phyloP scores from a whole-genome alignment of 2,113 vertebrate species.

The Dasyurus viverrinus region DNA sequence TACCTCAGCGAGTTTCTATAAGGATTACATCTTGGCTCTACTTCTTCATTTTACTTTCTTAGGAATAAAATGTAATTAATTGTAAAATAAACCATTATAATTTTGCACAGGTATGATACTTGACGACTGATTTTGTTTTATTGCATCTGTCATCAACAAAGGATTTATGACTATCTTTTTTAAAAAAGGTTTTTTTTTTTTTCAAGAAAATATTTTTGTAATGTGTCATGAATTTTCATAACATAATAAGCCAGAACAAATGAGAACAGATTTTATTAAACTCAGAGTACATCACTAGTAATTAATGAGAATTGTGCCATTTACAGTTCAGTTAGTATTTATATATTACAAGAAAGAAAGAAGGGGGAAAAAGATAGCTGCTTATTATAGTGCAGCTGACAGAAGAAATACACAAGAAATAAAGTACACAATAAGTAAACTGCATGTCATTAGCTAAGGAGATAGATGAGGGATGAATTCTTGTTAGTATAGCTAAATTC shows the following conservation, averaged over 20 bases:
- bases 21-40: too few relatives aligned
- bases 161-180: not conserved
- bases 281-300: not conserved
- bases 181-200: not conserved
- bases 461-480: not conserved
- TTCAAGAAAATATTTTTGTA: not conserved
- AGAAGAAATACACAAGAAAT: not conserved
- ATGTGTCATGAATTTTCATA: not conserved
- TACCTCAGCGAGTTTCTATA: too few relatives aligned
- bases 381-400: not conserved
- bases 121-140: not conserved
- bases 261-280: not conserved
- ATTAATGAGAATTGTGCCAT: not conserved
- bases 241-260: not conserved
- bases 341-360: not conserved
- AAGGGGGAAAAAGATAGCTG: not conserved
- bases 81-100: not conserved
- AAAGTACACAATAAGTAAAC: not conserved
- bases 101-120: not conserved
- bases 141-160: not conserved
- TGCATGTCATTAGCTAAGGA: not conserved
- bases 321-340: not conserved
- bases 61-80: not conserved
- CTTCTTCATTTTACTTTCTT: slow-evolving; percentile 5
- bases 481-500: not conserved